A percentile compares a stretch with the other conserved stretches of the same genome.
Evolutionary conservation across 2,888 invertebrate species (phyloP).

Genomic region (Drosophila barbarae): DNA sequence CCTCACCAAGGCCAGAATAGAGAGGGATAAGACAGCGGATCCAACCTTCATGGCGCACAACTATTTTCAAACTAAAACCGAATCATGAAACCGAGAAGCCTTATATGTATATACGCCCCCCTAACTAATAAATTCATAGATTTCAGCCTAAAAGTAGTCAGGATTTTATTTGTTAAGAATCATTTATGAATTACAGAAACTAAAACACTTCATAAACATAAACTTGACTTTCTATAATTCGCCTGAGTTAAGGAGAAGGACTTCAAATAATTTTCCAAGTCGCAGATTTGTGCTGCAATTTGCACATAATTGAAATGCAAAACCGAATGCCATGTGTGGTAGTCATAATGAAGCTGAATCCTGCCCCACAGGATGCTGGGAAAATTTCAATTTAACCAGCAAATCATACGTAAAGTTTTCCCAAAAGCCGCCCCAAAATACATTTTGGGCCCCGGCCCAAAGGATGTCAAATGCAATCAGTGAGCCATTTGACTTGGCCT

Average conservation of each 20-base stretch:
- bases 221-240: not conserved
- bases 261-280: not conserved
- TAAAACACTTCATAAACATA: not conserved
- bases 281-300: conserved; percentile 19
- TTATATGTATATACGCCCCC: not conserved
- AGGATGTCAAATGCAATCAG: conserved; percentile 57
- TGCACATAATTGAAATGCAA: conserved; percentile 52
- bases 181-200: not conserved
- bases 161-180: not conserved
- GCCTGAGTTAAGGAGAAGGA: not conserved
- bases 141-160: not conserved
- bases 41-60: conserved; percentile 1
- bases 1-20: not conserved
- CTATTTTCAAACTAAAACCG: not conserved
- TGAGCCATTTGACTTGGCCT: conserved; percentile 67
- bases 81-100: not conserved
- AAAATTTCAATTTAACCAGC: conserved; percentile 69
- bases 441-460: conserved; percentile 10
- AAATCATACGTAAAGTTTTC: conserved; percentile 70
- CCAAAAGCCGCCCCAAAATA: conserved; percentile 15
- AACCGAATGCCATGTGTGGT: conserved; percentile 12
- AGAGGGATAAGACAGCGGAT: not conserved
- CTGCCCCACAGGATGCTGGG: conserved; percentile 46
- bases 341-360: conserved; percentile 43
- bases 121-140: not conserved